phyloP scores from a whole-genome alignment of 1,140 invertebrate species.

The Ceratina australensis region DNA sequence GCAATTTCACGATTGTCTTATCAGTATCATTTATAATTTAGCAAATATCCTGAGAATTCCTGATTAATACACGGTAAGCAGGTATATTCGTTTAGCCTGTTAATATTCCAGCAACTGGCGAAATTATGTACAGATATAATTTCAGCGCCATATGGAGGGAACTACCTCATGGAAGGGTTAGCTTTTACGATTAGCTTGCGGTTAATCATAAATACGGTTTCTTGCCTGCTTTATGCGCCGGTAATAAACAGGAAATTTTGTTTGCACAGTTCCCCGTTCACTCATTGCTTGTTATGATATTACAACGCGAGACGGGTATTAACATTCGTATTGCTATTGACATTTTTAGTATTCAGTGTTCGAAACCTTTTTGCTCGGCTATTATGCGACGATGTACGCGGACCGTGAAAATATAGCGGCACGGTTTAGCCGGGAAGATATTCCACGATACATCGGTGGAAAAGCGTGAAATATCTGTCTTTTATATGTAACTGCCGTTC shows the following conservation, averaged over 20 bases:
- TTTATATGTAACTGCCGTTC: neutral
- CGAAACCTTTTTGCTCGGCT: neutral
- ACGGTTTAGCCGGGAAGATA: neutral
- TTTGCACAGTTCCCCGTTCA: conserved; percentile 33
- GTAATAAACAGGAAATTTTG: conserved; percentile 15
- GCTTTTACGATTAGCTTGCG: conserved; percentile 40
- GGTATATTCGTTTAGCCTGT: too few relatives aligned
- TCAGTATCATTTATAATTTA: too few relatives aligned
- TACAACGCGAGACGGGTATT: too few relatives aligned
- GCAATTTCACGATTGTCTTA: too few relatives aligned
- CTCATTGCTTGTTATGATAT: neutral
- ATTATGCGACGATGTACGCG: neutral
- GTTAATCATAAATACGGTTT: conserved; percentile 50
- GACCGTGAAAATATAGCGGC: neutral
- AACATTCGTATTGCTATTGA: too few relatives aligned
- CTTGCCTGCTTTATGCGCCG: conserved; percentile 26
- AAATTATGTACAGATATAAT: conserved; percentile 48
- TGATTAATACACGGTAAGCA: too few relatives aligned
- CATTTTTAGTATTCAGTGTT: neutral
- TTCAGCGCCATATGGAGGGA: conserved; percentile 35
- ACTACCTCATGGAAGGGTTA: conserved; percentile 10
- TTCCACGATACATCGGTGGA: neutral
- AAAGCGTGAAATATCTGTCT: neutral
- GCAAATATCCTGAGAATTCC: too few relatives aligned
- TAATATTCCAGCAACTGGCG: conserved; percentile 6